A percentile compares a stretch with the other conserved stretches of the same genome.
Conservation (phyloP, 2,888 invertebrate genomes). For the Lasioglossum marginatum region DNA sequence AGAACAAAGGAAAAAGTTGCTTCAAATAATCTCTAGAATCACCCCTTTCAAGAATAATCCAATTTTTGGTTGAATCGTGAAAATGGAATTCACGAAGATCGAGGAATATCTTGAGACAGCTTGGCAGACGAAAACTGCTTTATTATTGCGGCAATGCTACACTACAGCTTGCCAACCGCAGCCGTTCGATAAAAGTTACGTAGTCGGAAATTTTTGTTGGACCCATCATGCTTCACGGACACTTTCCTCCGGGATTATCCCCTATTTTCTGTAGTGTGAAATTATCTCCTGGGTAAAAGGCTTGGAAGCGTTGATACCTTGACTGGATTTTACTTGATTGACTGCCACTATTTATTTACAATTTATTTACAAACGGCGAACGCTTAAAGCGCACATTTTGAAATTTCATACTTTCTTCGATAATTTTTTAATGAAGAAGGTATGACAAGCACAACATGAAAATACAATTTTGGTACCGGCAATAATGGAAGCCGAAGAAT, state of each 20-base stretch:
- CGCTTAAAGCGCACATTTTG: too few relatives aligned
- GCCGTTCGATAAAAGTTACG: constrained; percentile 1
- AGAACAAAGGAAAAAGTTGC: too few relatives aligned
- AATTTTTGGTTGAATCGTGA: not conserved
- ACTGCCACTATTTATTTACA: too few relatives aligned
- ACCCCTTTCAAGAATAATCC: too few relatives aligned
- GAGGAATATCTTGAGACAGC: not conserved
- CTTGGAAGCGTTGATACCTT: not conserved
- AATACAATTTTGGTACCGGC: too few relatives aligned
- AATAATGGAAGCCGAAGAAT: too few relatives aligned
- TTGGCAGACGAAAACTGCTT: not conserved
- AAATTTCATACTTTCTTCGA: too few relatives aligned
- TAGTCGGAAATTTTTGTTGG: not conserved
- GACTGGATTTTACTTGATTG: not conserved
- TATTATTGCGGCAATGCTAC: not conserved
- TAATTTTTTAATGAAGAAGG: too few relatives aligned
- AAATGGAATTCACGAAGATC: not conserved
- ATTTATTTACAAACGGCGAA: too few relatives aligned
- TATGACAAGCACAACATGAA: too few relatives aligned
- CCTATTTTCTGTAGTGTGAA: not conserved
- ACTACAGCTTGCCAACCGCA: not conserved
- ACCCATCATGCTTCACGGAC: not conserved
- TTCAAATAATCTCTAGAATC: too few relatives aligned
- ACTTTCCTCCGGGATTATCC: not conserved
- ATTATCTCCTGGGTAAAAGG: not conserved